These are phyloP conservation scores for Tetheella fluctuosa DNA, from an alignment of 2,888 invertebrate species.

Conservation along the genomic window DNA sequence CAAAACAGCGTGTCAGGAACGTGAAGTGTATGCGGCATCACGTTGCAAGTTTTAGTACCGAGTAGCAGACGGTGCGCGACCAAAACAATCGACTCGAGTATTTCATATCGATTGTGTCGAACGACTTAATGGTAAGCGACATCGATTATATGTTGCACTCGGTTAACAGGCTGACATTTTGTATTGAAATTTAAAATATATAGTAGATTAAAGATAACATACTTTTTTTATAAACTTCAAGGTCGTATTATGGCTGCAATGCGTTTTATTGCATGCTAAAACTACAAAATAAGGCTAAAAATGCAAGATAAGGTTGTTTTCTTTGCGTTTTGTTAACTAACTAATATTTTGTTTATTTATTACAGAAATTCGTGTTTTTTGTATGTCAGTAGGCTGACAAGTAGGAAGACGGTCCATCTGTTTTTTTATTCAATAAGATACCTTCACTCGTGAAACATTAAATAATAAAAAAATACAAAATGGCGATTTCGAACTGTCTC, in stretches of 20 bases:
- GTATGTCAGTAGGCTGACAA: too few species aligned
- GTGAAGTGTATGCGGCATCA: slow-evolving; percentile 26
- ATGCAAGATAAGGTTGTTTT: too few species aligned
- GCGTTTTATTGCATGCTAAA: too few species aligned
- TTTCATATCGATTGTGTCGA: slow-evolving; percentile 26
- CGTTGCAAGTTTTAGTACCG: slow-evolving; percentile 40
- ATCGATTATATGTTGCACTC: slow-evolving; percentile 17
- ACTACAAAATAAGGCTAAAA: neutral
- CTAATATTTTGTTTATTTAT: neutral
- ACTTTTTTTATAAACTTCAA: neutral
- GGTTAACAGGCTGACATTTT: neutral
- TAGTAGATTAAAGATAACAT: neutral
- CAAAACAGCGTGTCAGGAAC: neutral
- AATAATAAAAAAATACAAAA: too few species aligned
- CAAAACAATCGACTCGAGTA: slow-evolving; percentile 43
- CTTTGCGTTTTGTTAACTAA: neutral
- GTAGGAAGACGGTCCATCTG: too few species aligned
- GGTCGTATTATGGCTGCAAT: neutral
- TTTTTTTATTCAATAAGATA: too few species aligned
- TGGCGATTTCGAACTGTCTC: neutral
- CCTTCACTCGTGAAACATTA: too few species aligned
- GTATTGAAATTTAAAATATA: neutral
- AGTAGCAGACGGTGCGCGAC: slow-evolving; percentile 36
- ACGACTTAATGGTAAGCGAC: slow-evolving; percentile 5
- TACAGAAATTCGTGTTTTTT: too few species aligned